phyloP scores from a whole-genome alignment of 2,888 invertebrate genomes.

The Dorcus hopei region DNA sequence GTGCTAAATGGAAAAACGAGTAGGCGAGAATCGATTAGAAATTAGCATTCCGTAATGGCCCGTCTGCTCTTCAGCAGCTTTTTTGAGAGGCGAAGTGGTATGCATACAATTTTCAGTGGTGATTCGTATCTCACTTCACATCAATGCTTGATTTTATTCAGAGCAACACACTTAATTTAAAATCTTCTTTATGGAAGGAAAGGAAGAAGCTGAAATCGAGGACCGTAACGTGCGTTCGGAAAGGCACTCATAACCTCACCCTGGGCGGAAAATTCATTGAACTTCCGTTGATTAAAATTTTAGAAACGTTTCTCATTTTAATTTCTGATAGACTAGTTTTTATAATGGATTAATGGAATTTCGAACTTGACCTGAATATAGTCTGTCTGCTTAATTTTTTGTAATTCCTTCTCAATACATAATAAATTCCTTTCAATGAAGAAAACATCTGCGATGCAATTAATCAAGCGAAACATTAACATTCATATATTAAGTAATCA shows the following conservation, averaged over 20 bases:
- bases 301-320: conserved; percentile 20
- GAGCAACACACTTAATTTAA: conserved; percentile 26
- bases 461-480: no score
- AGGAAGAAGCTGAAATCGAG: conserved; percentile 5
- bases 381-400: no score
- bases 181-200: conserved; percentile 23
- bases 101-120: conserved; percentile 30
- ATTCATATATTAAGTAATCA: no score
- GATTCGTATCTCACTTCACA: conserved; percentile 29
- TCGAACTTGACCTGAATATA: no score
- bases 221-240: neutral
- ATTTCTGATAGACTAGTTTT: neutral
- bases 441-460: no score
- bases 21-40: conserved; percentile 32
- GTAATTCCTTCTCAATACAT: no score
- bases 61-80: conserved; percentile 26
- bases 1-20: conserved; percentile 24
- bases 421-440: no score
- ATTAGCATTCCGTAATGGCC: conserved; percentile 34
- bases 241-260: conserved; percentile 1
- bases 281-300: conserved; percentile 25
- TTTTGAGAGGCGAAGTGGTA: conserved; percentile 21
- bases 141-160: conserved; percentile 31
- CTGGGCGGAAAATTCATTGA: conserved; percentile 22
- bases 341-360: no score